Base-by-base conservation (phyloP, 1,140 invertebrate genomes). In the Drosophila pseudoananassae region DNA sequence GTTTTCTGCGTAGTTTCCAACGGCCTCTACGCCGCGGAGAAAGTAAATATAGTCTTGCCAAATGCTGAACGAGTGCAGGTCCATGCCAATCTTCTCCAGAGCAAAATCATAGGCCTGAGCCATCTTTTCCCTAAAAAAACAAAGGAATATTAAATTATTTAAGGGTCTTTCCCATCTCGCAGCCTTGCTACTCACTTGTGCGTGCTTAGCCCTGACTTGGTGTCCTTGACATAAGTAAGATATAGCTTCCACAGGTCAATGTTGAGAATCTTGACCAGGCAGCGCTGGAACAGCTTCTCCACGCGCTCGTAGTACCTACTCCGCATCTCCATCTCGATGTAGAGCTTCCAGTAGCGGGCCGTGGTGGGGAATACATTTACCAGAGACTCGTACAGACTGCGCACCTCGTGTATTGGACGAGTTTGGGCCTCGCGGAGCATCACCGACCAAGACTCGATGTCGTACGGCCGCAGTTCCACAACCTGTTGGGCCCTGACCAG, bases 101-200 rank as follows among this genome's bases (percentile, higher is more conserved):
- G 99, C 98, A 94, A 99, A 99, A 92, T 99, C 99, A 92, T 99
- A 99, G 0, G 99, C 98, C 92, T 99, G 98, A 0, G 98, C 98
- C 97, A 99, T 99, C 93, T 99, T 99, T 92, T 99, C 98, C 90
- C 98, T 99, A 92, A 0, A 51, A 27, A 31, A 17, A 46, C 23
- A 17, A 17, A 6, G 15, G 1, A 7, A 27, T 6, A 27, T 27
- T 7, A 0, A 1, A 56, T 20, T 36, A 47, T 12, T 33, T 8
- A 6, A 15, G 6, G n/a, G 4, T 43, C 4, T 8, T 12, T 17
- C 2, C 4, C 27, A 31, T 51, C 7, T 0, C 7, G 4, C 12
- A 27, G 27, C 4, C 7, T 43, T 88, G 9, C 14, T 4, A 95
- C 95, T 94, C 95, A 98, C 98, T 98, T 98, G 93, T 98, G 99